phyloP scores from a whole-genome alignment of 2,888 invertebrate species.

The Conus canariensis region DNA sequence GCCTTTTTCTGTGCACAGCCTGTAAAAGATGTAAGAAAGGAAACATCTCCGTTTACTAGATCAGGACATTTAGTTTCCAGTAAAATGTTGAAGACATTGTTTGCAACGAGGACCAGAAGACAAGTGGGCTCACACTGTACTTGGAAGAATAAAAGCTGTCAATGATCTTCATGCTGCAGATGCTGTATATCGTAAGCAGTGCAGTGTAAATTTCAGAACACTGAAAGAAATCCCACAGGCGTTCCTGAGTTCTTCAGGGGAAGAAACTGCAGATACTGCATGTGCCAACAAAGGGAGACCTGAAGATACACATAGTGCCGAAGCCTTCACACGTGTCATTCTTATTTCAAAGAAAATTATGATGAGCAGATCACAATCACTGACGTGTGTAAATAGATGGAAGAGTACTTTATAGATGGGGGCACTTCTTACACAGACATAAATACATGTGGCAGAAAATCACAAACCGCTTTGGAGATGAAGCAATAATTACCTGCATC shows the following conservation, averaged over 20 bases:
- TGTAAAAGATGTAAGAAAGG: background rate
- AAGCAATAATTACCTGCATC: background rate
- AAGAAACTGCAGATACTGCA: background rate
- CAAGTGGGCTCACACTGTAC: background rate
- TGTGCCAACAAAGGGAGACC: background rate
- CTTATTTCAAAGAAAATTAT: background rate
- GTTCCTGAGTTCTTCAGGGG: background rate
- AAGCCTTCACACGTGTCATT: slow-evolving; percentile 5
- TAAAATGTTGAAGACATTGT: background rate
- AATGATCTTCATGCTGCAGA: slow-evolving; percentile 33
- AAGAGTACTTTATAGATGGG: background rate
- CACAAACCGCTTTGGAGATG: background rate
- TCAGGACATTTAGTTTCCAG: background rate
- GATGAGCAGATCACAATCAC: slow-evolving; percentile 25
- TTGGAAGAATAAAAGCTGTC: background rate
- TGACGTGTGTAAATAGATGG: background rate
- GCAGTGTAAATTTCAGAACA: slow-evolving; percentile 36
- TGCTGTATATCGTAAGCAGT: slow-evolving; percentile 27
- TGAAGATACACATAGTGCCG: background rate
- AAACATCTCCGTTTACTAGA: background rate
- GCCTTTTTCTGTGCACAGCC: background rate
- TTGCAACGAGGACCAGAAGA: background rate
- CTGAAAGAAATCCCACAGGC: slow-evolving; percentile 9
- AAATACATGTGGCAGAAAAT: slow-evolving; percentile 24
- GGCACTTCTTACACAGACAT: slow-evolving; percentile 15